Percentiles rank a stretch among this genome's conserved stretches.
phyloP scores from a whole-genome alignment of 2,113 vertebrate species.

The Mohoua ochrocephala region DNA sequence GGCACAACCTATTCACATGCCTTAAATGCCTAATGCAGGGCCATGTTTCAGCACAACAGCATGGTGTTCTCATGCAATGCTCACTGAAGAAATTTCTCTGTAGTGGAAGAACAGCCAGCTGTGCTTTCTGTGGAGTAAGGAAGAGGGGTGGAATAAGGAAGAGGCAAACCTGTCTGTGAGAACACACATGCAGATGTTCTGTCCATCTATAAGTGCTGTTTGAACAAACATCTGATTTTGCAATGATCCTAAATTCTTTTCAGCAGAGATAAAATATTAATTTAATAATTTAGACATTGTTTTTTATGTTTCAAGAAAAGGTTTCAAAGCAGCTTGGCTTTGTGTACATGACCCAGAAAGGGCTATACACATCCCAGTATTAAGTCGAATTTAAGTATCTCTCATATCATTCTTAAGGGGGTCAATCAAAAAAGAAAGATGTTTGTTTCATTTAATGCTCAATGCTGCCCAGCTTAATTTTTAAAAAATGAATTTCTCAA shows the following conservation, averaged over 20 bases:
- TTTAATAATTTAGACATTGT: not conserved
- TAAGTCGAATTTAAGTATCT: not conserved
- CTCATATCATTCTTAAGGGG: not conserved
- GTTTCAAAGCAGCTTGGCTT: not conserved
- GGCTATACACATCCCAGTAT: not conserved
- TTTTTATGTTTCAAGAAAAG: not conserved
- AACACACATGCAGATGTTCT: not conserved
- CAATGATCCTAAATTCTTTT: not conserved
- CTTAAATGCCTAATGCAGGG: not conserved
- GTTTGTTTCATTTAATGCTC: not conserved
- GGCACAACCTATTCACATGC: not conserved
- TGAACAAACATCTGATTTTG: not conserved
- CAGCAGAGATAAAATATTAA: not conserved
- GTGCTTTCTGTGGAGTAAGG: not conserved
- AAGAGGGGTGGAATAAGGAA: not conserved
- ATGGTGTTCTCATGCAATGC: not conserved
- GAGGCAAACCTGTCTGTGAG: not conserved
- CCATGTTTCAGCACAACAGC: not conserved
- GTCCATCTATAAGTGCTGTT: not conserved
- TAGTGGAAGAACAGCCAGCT: not conserved
- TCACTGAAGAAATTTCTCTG: not conserved
- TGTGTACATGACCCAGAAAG: not conserved
- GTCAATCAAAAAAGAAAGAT: not conserved
- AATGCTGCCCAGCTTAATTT: not conserved
- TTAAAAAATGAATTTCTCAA: not conserved